A percentile compares a stretch with the other conserved stretches of the same genome.
Conservation (phyloP, 2,888 invertebrate genomes). For the Antheraea assamensis region DNA sequence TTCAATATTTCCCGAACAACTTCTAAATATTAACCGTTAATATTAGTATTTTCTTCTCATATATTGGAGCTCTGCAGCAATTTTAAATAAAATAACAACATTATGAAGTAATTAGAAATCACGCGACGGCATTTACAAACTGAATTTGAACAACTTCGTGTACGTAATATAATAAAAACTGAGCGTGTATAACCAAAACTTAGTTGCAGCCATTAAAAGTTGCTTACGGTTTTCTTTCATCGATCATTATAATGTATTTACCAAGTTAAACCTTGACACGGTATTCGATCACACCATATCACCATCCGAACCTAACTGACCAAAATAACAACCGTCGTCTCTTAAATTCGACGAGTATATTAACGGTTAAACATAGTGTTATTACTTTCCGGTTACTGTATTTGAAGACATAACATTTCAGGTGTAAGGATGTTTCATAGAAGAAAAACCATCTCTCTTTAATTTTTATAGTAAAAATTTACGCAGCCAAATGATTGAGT, state of each 20-base stretch:
- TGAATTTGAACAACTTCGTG: constrained; percentile 1
- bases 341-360: background rate
- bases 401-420: background rate
- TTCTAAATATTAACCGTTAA: background rate
- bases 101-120: background rate
- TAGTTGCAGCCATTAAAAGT: constrained; percentile 40
- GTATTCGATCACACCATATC: constrained; percentile 31
- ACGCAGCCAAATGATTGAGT: constrained; percentile 55
- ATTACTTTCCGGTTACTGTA: no score
- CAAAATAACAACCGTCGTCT: background rate
- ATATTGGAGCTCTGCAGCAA: background rate
- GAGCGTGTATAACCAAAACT: constrained; percentile 32
- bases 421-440: background rate
- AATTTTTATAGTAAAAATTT: constrained; percentile 33
- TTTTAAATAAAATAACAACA: background rate
- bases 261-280: constrained; percentile 33
- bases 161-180: constrained; percentile 4
- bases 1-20: constrained; percentile 7
- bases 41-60: background rate
- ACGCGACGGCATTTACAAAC: constrained; percentile 13
- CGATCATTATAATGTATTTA: constrained; percentile 30
- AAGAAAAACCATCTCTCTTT: constrained; percentile 25
- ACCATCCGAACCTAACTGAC: background rate
- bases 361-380: background rate
- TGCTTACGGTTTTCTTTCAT: constrained; percentile 27